These are phyloP conservation scores for Megaceryle alcyon DNA, from an alignment of 2,797 vertebrate genomes.

Conservation along the genomic window DNA sequence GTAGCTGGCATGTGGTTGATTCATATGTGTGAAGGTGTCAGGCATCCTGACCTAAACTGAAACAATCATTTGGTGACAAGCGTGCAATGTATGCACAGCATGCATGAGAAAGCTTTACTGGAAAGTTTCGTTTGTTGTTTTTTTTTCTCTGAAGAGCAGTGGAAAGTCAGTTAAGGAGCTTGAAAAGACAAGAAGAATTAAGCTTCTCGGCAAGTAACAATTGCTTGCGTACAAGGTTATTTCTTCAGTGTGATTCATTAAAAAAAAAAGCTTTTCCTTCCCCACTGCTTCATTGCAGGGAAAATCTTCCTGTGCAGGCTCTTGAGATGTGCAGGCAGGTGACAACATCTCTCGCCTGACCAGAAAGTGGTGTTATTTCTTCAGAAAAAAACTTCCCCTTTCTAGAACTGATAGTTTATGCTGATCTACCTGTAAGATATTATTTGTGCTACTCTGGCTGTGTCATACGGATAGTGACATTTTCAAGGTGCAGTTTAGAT, in stretches of 20 bases:
- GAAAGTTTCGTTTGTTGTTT: constrained; percentile 13
- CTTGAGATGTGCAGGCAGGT: not conserved
- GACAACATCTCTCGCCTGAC: fast-evolving
- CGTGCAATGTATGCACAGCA: not conserved
- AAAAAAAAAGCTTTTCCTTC: not conserved
- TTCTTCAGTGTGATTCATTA: not conserved
- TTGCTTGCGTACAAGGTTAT: not conserved
- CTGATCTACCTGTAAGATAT: not conserved
- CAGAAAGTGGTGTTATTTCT: fast-evolving
- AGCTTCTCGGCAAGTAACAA: constrained; percentile 32
- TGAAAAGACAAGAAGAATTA: not conserved
- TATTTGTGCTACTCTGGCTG: fast-evolving
- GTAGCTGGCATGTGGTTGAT: constrained; percentile 50
- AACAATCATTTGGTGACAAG: constrained; percentile 26
- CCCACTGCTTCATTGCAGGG: not conserved
- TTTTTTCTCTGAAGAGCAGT: constrained; percentile 10
- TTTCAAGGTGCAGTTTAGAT: not conserved
- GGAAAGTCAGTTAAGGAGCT: constrained; percentile 17
- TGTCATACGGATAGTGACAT: not conserved
- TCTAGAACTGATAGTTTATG: not conserved
- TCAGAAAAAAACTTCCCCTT: not conserved
- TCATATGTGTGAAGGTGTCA: constrained; percentile 55
- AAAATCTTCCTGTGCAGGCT: not conserved
- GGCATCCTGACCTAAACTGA: constrained; percentile 44
- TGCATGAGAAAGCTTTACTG: constrained; percentile 4